phyloP scores from a whole-genome alignment of 92 coral and sea anemone genomes.

The Plumapathes pennacea region DNA sequence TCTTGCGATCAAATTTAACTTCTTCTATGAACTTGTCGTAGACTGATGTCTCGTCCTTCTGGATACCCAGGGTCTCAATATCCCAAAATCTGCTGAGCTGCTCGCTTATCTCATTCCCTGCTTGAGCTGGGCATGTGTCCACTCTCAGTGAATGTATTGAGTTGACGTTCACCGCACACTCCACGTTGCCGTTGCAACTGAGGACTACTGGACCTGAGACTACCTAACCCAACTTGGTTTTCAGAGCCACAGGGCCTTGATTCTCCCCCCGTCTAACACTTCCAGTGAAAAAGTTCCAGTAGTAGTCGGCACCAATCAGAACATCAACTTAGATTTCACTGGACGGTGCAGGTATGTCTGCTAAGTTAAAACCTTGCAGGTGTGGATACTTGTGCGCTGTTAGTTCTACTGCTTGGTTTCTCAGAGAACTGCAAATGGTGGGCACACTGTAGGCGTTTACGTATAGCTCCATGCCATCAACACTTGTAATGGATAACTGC shows the following conservation, averaged over 20 bases:
- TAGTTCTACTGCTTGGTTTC: conserved; percentile 23
- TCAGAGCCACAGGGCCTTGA: conserved; percentile 52
- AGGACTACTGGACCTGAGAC: conserved; percentile 55
- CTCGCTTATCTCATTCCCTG: conserved; percentile 9
- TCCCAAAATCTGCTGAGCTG: conserved; percentile 53
- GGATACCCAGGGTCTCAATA: conserved; percentile 37
- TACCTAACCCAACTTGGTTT: conserved; percentile 52
- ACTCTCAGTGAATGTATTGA: conserved; percentile 2
- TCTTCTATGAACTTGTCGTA: conserved; percentile 15
- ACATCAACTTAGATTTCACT: conserved; percentile 44
- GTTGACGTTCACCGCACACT: not conserved
- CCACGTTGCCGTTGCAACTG: not conserved
- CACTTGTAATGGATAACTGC: conserved; percentile 18
- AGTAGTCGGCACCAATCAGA: conserved; percentile 65
- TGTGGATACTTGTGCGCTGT: conserved; percentile 33
- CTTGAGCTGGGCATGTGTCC: conserved; percentile 9
- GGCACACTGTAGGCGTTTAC: conserved; percentile 52
- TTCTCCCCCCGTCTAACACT: conserved; percentile 21
- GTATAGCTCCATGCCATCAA: conserved; percentile 18
- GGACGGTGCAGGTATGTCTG: conserved; percentile 17
- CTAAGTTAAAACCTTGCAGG: conserved; percentile 46
- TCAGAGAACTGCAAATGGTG: conserved; percentile 50
- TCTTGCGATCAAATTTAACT: conserved; percentile 7
- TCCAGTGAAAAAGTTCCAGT: conserved; percentile 59
- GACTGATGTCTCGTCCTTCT: conserved; percentile 25